These are phyloP conservation scores for Tenthredo notha DNA, from an alignment of 2,888 invertebrate genomes.

Conservation along the genomic window DNA sequence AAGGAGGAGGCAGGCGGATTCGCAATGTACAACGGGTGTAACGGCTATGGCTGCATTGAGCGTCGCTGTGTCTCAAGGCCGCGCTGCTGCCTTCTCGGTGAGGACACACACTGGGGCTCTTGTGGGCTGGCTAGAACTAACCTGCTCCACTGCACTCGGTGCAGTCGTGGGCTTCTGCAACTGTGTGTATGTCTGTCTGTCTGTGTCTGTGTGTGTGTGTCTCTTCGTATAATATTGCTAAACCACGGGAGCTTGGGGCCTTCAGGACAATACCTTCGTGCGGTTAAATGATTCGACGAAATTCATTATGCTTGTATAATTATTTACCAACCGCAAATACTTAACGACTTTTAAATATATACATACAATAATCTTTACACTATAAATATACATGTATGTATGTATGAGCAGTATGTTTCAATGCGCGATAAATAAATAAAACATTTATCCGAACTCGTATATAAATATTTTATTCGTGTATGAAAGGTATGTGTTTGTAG, in stretches of 20 bases:
- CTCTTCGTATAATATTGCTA: background rate
- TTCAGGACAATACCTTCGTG: conserved; percentile 5
- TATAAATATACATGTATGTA: background rate
- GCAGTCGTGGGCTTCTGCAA: conserved; percentile 29
- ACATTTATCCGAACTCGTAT: background rate
- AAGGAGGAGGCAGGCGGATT: conserved; percentile 20
- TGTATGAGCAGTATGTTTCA: background rate
- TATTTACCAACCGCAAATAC: background rate
- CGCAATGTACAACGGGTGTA: background rate
- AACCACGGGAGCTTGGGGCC: background rate
- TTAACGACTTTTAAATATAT: background rate
- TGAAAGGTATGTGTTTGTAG: background rate
- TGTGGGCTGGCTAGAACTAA: conserved; percentile 51
- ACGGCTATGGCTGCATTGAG: conserved; percentile 70
- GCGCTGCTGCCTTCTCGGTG: conserved; percentile 73
- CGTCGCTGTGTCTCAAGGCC: conserved; percentile 77
- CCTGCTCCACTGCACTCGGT: conserved; percentile 53
- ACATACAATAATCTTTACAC: background rate
- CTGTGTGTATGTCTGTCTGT: background rate
- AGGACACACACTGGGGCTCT: conserved; percentile 64
- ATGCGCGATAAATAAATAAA: background rate
- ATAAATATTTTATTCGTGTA: background rate
- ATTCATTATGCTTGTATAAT: conserved; percentile 1
- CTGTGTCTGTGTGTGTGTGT: background rate
- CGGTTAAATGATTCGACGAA: conserved; percentile 22